phyloP scores from a whole-genome alignment of 2,797 vertebrate genomes.

The Euthynnus affinis region DNA sequence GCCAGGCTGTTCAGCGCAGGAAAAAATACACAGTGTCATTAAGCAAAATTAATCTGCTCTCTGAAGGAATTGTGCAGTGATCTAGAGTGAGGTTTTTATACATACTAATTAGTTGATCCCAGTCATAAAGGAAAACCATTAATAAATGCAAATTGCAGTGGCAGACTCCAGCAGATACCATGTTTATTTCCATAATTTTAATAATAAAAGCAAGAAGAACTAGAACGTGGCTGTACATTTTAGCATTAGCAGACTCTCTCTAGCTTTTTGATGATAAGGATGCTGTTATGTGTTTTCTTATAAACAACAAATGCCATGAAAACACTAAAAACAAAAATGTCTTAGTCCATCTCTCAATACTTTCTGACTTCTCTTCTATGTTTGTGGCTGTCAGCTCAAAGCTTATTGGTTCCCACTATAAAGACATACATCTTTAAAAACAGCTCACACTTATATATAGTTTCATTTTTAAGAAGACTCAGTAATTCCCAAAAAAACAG shows the following conservation, averaged over 20 bases:
- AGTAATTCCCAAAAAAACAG: too few relatives aligned
- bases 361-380: too few relatives aligned
- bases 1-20: constrained; percentile 72
- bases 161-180: constrained; percentile 50
- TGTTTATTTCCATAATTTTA: constrained; percentile 69
- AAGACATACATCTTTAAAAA: too few relatives aligned
- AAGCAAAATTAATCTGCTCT: constrained; percentile 88
- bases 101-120: constrained; percentile 90
- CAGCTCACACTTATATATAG: too few relatives aligned
- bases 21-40: constrained; percentile 84
- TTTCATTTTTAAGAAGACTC: too few relatives aligned
- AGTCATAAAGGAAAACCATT: constrained; percentile 85
- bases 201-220: constrained; percentile 21
- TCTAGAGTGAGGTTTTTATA: constrained; percentile 87
- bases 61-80: constrained; percentile 86
- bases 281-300: too few relatives aligned
- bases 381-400: too few relatives aligned
- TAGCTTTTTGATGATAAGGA: too few relatives aligned
- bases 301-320: too few relatives aligned
- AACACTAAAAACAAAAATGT: too few relatives aligned
- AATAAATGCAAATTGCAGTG: constrained; percentile 77
- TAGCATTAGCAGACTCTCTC: neutral
- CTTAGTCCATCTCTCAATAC: too few relatives aligned
- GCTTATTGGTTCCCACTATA: too few relatives aligned
- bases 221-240: constrained; percentile 15